phyloP scores from a whole-genome alignment of 2,797 vertebrate genomes.

The Macropus fuliginosus region DNA sequence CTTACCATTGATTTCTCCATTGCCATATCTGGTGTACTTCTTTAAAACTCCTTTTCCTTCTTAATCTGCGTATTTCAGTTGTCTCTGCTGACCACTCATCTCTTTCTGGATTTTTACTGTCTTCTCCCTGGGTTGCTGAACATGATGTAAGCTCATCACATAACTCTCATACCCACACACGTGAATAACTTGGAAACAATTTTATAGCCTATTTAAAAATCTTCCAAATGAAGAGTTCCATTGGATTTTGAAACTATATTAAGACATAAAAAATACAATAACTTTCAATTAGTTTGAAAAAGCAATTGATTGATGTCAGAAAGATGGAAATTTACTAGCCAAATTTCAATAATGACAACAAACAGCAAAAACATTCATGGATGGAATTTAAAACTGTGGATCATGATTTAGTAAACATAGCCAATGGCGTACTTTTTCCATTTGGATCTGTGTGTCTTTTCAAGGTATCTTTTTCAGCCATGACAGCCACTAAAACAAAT shows the following conservation, averaged over 20 bases:
- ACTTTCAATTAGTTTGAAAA: not conserved
- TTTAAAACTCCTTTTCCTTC: not conserved
- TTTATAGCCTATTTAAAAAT: not conserved
- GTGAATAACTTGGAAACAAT: not conserved
- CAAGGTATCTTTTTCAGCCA: not conserved
- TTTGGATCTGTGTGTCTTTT: not conserved
- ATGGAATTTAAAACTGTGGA: not conserved
- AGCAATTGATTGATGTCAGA: not conserved
- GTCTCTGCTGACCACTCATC: not conserved
- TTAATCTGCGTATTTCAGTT: not conserved
- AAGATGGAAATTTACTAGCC: not conserved
- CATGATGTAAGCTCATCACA: not conserved
- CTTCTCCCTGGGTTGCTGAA: not conserved
- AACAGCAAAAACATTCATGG: not conserved
- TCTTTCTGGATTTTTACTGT: not conserved
- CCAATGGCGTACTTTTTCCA: not conserved
- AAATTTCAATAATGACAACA: not conserved
- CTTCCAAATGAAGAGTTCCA: not conserved
- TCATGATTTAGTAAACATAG: not conserved
- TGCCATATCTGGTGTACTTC: not conserved
- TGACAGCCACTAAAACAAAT: not conserved
- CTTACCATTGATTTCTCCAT: not conserved
- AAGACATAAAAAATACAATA: not conserved
- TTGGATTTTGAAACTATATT: not conserved
- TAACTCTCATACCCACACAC: not conserved